Conservation (phyloP, 2,888 invertebrate genomes). For the Linyphia triangularis region DNA sequence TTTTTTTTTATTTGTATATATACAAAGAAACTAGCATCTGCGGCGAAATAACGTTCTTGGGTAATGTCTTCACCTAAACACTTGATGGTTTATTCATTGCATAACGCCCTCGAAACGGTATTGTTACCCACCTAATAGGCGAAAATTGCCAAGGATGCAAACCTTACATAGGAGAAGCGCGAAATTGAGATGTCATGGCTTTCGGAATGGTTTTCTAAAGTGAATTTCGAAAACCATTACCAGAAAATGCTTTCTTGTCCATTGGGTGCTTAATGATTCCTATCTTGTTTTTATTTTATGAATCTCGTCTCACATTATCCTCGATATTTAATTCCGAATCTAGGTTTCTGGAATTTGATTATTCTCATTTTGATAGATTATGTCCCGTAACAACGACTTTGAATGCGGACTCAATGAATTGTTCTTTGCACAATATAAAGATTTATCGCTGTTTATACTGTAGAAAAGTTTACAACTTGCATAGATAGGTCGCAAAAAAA, state of each 20-base stretch:
- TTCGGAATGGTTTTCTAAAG: constrained; percentile 11
- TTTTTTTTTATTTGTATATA: neutral
- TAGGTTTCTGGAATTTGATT: constrained; percentile 3
- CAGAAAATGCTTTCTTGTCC: neutral
- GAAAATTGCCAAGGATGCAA: constrained; percentile 12
- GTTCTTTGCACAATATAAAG: no score
- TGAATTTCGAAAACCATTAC: constrained; percentile 34
- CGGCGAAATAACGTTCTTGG: constrained; percentile 36
- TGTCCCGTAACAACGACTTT: neutral
- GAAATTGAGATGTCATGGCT: constrained; percentile 39
- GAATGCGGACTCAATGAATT: no score
- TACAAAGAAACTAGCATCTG: constrained; percentile 13
- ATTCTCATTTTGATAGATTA: neutral
- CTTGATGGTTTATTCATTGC: constrained; percentile 5
- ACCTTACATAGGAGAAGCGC: neutral
- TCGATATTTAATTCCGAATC: neutral
- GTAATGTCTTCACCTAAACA: constrained; percentile 34
- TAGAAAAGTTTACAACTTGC: no score
- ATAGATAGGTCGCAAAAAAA: no score
- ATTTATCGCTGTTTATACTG: no score
- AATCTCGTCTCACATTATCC: neutral
- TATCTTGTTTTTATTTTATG: neutral
- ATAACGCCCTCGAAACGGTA: constrained; percentile 1
- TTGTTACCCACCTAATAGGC: constrained; percentile 29
- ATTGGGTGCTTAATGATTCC: neutral